Conservation (phyloP, 2,888 invertebrate genomes). For the Drosophila koepferae region DNA sequence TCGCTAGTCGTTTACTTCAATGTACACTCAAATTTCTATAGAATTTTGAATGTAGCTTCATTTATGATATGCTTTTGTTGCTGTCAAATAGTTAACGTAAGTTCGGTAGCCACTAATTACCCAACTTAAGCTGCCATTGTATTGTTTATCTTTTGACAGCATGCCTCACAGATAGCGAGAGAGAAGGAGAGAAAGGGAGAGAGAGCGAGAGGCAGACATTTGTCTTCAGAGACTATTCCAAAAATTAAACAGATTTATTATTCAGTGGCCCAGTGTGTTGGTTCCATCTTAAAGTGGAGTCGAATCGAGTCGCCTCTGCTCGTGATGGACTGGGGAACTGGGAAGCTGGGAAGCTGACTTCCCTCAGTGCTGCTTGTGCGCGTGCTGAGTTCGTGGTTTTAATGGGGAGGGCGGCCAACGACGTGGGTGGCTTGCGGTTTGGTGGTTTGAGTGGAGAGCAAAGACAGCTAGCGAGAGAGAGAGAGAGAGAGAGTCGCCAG, state of each 20-base stretch:
- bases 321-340: constrained; percentile 21
- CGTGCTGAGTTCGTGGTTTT: constrained; percentile 61
- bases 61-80: constrained; percentile 21
- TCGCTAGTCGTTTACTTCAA: neutral
- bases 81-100: constrained; percentile 14
- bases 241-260: constrained; percentile 79
- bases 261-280: constrained; percentile 42
- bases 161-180: constrained; percentile 14
- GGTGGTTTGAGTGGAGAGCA: neutral
- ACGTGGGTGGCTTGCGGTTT: constrained; percentile 54
- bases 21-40: neutral
- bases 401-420: neutral
- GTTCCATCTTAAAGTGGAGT: neutral
- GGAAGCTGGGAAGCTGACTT: constrained; percentile 16
- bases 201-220: neutral
- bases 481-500: neutral
- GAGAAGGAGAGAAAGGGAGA: neutral
- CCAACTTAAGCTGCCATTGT: constrained; percentile 37
- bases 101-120: constrained; percentile 57
- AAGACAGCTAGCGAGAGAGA: neutral
- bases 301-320: neutral
- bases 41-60: neutral
- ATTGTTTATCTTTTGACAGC: constrained; percentile 55
- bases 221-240: constrained; percentile 41
- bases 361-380: constrained; percentile 39